Base-by-base conservation (phyloP, 2,888 invertebrate species). In the Oscheius sp. region DNA sequence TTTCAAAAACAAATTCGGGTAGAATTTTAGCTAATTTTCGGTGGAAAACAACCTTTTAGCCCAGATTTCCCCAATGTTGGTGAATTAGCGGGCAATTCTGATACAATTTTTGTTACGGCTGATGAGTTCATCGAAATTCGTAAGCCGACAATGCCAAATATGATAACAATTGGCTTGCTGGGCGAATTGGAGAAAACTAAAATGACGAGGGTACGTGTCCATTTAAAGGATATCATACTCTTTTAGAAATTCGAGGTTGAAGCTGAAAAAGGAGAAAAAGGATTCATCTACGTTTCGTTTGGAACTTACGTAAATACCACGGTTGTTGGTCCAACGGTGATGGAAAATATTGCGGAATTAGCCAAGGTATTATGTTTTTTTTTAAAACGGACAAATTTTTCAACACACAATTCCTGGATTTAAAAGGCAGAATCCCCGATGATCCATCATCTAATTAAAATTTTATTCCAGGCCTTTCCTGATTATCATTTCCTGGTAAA, bases 91-190 rank as follows among this genome's bases (percentile, higher is more conserved):
- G 70, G 73, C 29, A 74, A 76, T 2, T 77, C 81, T 9, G 81
- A 81, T 29, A 53, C 82, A 12, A 69, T 84, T n/a, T 83, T 84
- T 43, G 76, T 84, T 7, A 75, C 79, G 3, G 77, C 79, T 16
- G 84, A 84, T 41, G 84, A 84, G 46, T 69, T 84, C 12, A 35
- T 84, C 9, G 84, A 84, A 29, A 76, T 84, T 23, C 82, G 76
- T 18, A 63, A 81, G 1, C 84, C 84, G 25, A 74, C 74, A 0
- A 53, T 78, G 1, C 72, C 79, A 7, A 84, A 84, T 46, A 49
- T 80, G 49, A 69, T 84, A 9, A 76, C 81, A 58, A 80, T 84
- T 52, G 84, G 84, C 21, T 81, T 84, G 12, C 41, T 79, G 16
- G 78, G 76, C 53, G 35, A 35, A 35, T 35, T 80, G 49, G 72